Evolutionary conservation across 2,797 vertebrate species (phyloP).

Genomic region (Parauchenoglanis punctatus): DNA sequence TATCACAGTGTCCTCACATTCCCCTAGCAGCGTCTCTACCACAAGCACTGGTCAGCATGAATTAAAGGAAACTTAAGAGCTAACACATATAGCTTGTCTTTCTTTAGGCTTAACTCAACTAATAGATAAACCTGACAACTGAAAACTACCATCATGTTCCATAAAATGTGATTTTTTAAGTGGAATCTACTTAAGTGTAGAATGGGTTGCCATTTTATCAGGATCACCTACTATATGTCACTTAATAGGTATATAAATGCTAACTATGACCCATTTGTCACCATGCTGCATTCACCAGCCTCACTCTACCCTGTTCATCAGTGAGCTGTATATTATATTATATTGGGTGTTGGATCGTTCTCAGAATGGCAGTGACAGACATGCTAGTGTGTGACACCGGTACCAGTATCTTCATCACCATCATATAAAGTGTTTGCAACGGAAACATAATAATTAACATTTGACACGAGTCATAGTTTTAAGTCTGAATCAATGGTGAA

Average conservation of each 20-base stretch:
- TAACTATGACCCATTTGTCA: neutral
- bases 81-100: neutral
- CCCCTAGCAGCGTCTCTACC: neutral
- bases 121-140: neutral
- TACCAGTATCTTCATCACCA: neutral
- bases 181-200: neutral
- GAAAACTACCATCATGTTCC: neutral
- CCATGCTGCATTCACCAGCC: neutral
- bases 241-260: neutral
- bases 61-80: neutral
- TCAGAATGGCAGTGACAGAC: neutral
- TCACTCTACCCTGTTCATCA: neutral
- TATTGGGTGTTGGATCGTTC: neutral
- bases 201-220: neutral
- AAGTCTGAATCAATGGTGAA: neutral
- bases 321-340: neutral
- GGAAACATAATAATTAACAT: neutral
- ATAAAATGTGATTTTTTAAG: neutral
- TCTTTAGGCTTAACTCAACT: neutral
- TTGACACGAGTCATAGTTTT: neutral
- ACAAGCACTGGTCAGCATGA: conserved; percentile 7
- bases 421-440: neutral
- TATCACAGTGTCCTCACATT: conserved; percentile 1
- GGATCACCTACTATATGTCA: neutral
- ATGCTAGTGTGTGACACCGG: neutral